Evolutionary conservation across 2,113 vertebrate species (phyloP).

Genomic region (Paradisaea rubra): DNA sequence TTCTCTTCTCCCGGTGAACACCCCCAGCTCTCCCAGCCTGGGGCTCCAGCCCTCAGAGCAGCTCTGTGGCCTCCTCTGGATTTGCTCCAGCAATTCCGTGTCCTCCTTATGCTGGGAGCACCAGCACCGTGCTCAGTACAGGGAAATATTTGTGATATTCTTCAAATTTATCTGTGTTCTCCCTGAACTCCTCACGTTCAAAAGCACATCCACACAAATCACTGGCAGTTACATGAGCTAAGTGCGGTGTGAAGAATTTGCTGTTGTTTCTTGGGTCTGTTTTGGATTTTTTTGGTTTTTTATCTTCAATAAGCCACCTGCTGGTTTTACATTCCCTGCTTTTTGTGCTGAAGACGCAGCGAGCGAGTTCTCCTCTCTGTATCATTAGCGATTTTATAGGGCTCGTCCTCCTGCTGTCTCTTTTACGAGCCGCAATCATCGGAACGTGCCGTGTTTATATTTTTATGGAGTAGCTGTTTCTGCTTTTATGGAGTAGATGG

Average conservation of each 20-base stretch:
- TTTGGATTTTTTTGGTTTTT: background rate
- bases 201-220: background rate
- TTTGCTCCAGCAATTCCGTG: background rate
- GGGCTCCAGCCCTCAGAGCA: background rate
- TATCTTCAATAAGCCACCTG: background rate
- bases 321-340: background rate
- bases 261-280: background rate
- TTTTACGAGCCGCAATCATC: background rate
- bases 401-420: background rate
- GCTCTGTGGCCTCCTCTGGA: background rate
- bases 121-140: background rate
- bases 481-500: background rate
- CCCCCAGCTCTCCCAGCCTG: background rate
- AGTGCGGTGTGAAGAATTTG: background rate
- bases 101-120: background rate
- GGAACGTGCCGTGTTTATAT: fast-evolving
- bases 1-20: background rate
- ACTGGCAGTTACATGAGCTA: fast-evolving
- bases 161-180: background rate
- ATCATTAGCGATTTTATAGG: background rate
- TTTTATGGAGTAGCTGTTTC: background rate
- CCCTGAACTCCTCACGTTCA: background rate
- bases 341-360: background rate
- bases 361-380: background rate
- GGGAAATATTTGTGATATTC: background rate